Evolutionary conservation across 1,140 invertebrate genomes (phyloP).

Genomic region (Amyelois transitella): DNA sequence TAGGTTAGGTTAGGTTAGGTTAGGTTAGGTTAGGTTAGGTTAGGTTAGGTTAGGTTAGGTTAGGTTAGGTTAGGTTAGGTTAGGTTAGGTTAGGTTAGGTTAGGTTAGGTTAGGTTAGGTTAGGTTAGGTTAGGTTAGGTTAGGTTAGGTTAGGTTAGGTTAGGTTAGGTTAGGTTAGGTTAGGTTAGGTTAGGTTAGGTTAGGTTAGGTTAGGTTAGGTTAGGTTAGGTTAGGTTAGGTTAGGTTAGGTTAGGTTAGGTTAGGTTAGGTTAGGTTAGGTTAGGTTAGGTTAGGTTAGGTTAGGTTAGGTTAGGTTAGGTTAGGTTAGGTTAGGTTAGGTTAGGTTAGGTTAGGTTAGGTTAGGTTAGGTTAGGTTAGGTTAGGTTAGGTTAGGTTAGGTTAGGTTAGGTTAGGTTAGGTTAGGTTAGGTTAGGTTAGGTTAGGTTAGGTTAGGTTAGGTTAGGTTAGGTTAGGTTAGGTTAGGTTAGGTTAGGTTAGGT

Average conservation of each 20-base stretch:
- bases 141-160: conserved; percentile 24
- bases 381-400: conserved; percentile 28
- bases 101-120: conserved; percentile 9
- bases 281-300: conserved; percentile 27
- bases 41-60: conserved; percentile 12
- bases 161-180: conserved; percentile 26
- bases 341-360: conserved; percentile 24
- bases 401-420: conserved; percentile 21
- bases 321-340: conserved; percentile 24
- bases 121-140: conserved; percentile 7
- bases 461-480: conserved; percentile 22
- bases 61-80: conserved; percentile 14
- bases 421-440: conserved; percentile 22
- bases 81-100: conserved; percentile 8
- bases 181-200: conserved; percentile 21
- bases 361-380: conserved; percentile 23
- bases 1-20: conserved; percentile 25
- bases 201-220: conserved; percentile 17
- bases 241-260: conserved; percentile 23
- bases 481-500: conserved; percentile 24
- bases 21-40: conserved; percentile 23
- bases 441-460: conserved; percentile 23
- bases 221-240: conserved; percentile 22
- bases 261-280: conserved; percentile 23
- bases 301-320: conserved; percentile 22